Conservation (phyloP, 2,113 vertebrate genomes). For the Odocoileus virginianus region DNA sequence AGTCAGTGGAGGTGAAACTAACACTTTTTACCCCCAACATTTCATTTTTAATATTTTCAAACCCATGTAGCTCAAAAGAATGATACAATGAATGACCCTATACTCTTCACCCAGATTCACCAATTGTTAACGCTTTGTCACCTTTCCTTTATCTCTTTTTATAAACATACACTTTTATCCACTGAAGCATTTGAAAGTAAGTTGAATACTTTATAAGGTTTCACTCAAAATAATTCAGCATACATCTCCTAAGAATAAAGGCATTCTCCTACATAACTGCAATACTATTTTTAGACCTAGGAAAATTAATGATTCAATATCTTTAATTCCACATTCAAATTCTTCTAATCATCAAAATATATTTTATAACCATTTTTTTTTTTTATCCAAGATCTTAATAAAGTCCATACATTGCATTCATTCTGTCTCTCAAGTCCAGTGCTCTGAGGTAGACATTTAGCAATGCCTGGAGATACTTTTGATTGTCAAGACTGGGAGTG, state of each 20-base stretch:
- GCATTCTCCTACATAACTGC: neutral
- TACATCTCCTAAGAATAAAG: neutral
- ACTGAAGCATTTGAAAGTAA: slow-evolving; percentile 26
- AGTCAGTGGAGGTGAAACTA: neutral
- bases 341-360: slow-evolving; percentile 4
- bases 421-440: neutral
- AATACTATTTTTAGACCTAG: slow-evolving; percentile 12
- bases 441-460: neutral
- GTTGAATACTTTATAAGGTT: slow-evolving; percentile 11
- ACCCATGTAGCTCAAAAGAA: neutral
- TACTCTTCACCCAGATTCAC: neutral
- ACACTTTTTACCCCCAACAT: neutral
- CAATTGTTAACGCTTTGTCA: neutral
- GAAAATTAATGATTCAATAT: slow-evolving; percentile 17
- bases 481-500: neutral
- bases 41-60: neutral
- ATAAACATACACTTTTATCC: neutral
- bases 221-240: slow-evolving; percentile 39
- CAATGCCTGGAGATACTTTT: neutral
- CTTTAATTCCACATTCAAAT: slow-evolving; percentile 7
- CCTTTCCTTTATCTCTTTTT: slow-evolving; percentile 17
- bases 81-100: neutral
- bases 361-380: neutral
- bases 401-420: neutral
- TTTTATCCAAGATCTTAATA: neutral